Conservation (phyloP, 2,888 invertebrate genomes). For the Altica lythri region DNA sequence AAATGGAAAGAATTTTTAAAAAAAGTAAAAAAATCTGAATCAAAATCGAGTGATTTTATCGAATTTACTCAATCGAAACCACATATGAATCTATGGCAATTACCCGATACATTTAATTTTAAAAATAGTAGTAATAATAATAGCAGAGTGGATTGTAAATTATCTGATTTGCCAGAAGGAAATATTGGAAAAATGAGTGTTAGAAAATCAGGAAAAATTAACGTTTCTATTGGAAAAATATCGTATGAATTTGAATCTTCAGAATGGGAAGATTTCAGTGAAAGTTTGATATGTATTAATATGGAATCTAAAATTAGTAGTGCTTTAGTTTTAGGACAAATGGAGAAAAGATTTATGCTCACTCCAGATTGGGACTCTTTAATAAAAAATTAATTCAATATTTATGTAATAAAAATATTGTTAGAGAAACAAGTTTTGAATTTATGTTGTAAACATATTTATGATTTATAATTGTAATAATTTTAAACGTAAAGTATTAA, state of each 20-base stretch:
- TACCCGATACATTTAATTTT: slow-evolving; percentile 51
- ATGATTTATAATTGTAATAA: too few species aligned
- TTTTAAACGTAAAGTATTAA: too few species aligned
- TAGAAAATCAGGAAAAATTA: slow-evolving; percentile 34
- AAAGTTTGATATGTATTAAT: slow-evolving; percentile 27
- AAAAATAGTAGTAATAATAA: slow-evolving; percentile 6
- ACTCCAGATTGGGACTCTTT: slow-evolving; percentile 27
- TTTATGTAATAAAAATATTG: too few species aligned
- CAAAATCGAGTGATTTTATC: slow-evolving; percentile 2
- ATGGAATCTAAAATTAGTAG: slow-evolving; percentile 14
- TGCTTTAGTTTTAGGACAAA: slow-evolving; percentile 26
- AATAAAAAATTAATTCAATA: too few species aligned
- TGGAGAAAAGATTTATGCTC: slow-evolving; percentile 28
- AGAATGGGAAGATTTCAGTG: slow-evolving; percentile 24
- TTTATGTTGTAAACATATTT: too few species aligned
- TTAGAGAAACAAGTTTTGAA: too few species aligned
- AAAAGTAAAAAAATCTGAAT: slow-evolving; percentile 20
- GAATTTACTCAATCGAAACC: slow-evolving; percentile 41
- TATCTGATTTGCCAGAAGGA: slow-evolving; percentile 32
- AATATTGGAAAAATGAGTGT: slow-evolving; percentile 34
- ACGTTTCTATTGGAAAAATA: slow-evolving; percentile 30
- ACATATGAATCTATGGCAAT: slow-evolving; percentile 47
- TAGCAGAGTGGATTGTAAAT: slow-evolving; percentile 19
- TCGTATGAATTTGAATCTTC: slow-evolving; percentile 29
- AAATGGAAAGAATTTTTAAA: slow-evolving; percentile 21